Percentiles rank a stretch among this genome's conserved stretches.
phyloP scores from a whole-genome alignment of 2,797 vertebrate genomes.

The Girardinus metallicus region DNA sequence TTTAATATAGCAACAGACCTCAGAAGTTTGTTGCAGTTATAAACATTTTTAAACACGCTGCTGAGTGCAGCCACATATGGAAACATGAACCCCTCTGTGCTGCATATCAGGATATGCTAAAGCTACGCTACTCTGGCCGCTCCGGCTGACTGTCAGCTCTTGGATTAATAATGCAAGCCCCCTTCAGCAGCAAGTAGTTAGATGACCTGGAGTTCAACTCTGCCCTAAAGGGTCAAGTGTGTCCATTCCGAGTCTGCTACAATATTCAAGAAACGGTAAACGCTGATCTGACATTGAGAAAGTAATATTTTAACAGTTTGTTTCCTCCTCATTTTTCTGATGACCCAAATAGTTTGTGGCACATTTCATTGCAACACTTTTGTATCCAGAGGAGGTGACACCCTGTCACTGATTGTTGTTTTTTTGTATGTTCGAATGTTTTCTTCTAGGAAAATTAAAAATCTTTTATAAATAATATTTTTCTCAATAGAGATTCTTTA shows the following conservation, averaged over 20 bases:
- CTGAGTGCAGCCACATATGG: slow-evolving; percentile 22
- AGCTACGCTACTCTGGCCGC: slow-evolving; percentile 40
- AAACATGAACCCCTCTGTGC: slow-evolving; percentile 55
- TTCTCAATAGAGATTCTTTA: background rate
- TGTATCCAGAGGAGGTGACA: background rate
- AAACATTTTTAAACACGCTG: background rate
- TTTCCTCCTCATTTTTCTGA: background rate
- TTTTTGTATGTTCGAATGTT: background rate
- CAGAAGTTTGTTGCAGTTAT: background rate
- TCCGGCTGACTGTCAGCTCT: slow-evolving; percentile 44
- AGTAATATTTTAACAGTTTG: background rate
- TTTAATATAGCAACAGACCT: background rate
- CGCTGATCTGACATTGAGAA: background rate
- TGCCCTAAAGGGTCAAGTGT: slow-evolving; percentile 56
- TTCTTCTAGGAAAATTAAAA: background rate
- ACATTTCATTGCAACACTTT: background rate
- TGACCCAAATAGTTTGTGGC: background rate
- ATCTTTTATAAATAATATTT: background rate
- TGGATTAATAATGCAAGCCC: slow-evolving; percentile 77
- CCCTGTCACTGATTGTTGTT: background rate
- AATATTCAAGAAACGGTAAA: background rate
- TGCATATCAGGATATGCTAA: slow-evolving; percentile 46
- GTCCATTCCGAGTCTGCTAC: slow-evolving; percentile 2
- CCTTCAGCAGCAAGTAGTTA: slow-evolving; percentile 42
- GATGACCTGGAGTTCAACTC: slow-evolving; percentile 65